Evolutionary conservation across 2,113 vertebrate species (phyloP).

Genomic region (Naja naja): DNA sequence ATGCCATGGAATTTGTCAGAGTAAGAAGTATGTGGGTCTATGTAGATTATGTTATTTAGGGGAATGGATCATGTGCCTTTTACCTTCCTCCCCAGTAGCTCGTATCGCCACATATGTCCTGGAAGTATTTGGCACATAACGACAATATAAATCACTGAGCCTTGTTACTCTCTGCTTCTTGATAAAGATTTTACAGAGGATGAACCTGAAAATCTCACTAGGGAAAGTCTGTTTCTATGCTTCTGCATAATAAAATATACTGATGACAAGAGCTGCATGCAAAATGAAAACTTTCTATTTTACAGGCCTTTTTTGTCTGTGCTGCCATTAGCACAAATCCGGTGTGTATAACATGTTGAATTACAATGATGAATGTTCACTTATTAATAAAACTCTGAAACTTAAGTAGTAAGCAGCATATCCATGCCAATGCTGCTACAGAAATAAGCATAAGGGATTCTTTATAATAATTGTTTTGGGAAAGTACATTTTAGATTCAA

Average conservation of each 20-base stretch:
- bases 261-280: conserved; percentile 14
- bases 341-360: conserved; percentile 13
- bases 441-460: neutral
- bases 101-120: conserved; percentile 28
- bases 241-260: conserved; percentile 32
- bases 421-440: neutral
- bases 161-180: conserved; percentile 27
- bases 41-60: neutral
- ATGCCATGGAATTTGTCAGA: neutral
- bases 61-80: neutral
- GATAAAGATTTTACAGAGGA: conserved; percentile 43
- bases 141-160: conserved; percentile 35
- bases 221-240: conserved; percentile 20
- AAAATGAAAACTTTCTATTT: neutral
- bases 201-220: conserved; percentile 34
- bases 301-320: conserved; percentile 15
- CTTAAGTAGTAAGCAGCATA: conserved; percentile 10
- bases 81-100: neutral
- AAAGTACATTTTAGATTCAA: neutral
- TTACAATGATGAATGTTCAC: conserved; percentile 20
- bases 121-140: conserved; percentile 17
- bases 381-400: conserved; percentile 11
- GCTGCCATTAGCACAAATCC: conserved; percentile 9
- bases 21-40: neutral
- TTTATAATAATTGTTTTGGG: neutral